These are phyloP conservation scores for Pachyramphus minor DNA, from an alignment of 2,113 vertebrate genomes.

Conservation along the genomic window DNA sequence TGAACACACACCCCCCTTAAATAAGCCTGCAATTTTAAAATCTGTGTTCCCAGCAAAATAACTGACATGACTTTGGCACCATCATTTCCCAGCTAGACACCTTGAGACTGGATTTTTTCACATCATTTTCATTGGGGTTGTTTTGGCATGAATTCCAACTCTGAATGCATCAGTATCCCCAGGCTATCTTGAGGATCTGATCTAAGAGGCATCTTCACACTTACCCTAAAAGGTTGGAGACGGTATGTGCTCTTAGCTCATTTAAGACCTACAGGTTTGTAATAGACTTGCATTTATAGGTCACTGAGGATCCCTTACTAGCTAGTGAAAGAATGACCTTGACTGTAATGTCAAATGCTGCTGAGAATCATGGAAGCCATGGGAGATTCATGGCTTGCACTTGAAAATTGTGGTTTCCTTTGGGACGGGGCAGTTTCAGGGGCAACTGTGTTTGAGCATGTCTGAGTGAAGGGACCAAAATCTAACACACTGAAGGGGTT, in stretches of 20 bases:
- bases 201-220: constrained; percentile 54
- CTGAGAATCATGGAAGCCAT: not conserved
- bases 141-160: constrained; percentile 34
- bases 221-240: constrained; percentile 48
- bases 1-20: not conserved
- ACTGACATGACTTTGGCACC: not conserved
- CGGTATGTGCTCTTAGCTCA: constrained; percentile 15
- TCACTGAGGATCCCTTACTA: not conserved
- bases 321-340: constrained; percentile 23
- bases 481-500: not conserved
- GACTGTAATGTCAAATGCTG: not conserved
- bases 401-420: not conserved
- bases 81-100: not conserved
- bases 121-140: not conserved
- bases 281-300: not conserved
- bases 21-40: not conserved
- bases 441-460: not conserved
- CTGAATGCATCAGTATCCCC: not conserved
- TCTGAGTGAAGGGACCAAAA: not conserved
- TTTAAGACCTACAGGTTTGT: constrained; percentile 41
- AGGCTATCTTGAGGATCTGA: constrained; percentile 62
- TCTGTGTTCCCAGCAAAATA: not conserved
- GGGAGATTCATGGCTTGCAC: not conserved
- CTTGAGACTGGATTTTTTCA: not conserved
- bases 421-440: not conserved